Base-by-base conservation (phyloP, 2,888 invertebrate genomes). In the Halictus quadricinctus region DNA sequence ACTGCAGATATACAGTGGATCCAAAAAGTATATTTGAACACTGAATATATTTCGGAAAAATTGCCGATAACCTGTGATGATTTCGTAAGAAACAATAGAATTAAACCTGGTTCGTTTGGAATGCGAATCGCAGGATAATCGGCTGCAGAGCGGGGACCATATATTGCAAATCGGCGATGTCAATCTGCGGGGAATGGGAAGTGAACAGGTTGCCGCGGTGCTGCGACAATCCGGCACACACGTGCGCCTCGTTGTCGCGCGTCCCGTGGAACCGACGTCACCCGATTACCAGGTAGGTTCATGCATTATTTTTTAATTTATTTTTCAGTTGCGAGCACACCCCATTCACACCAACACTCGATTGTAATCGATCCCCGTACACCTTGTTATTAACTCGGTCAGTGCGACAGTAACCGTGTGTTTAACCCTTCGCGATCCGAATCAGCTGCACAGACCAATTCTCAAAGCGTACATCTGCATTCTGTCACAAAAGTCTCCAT, bases 101-200 rank as follows among this genome's bases (percentile, higher is more conserved):
- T 89, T 88, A 88, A 85, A 78, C 46, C 48, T 25, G 72, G 75
- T 25, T 10, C 29, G 78, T 76, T 69, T 46, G 69, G 41, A n/a
- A 29, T 72, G 43, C 84, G 72, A 76, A 66, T 81, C 72, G 0
- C 95, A 98, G 98, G 99, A 99, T 95, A 98, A 97, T 85, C 96
- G 99, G 78, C 96, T 99, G 89, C 98, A 98, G 95, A 98, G 99
- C 95, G 99, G 99, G 13, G 99, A 99, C 95, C 99, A 99, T 95
- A 98, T 99, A 92, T 96, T 99, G 91, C 99, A 99, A 95, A 98
- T 98, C 91, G 98, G 98, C 73, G 98, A 99, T 90, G 98, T 99
- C 90, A 98, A 98, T 95, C 96, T 99, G 91, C 97, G 99, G 79
- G 99, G 99, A 84, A 98, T 99, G 96, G 98, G 98, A 87, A 99